These are phyloP conservation scores for Napeogenes inachia DNA, from an alignment of 2,888 invertebrate genomes.

Conservation along the genomic window DNA sequence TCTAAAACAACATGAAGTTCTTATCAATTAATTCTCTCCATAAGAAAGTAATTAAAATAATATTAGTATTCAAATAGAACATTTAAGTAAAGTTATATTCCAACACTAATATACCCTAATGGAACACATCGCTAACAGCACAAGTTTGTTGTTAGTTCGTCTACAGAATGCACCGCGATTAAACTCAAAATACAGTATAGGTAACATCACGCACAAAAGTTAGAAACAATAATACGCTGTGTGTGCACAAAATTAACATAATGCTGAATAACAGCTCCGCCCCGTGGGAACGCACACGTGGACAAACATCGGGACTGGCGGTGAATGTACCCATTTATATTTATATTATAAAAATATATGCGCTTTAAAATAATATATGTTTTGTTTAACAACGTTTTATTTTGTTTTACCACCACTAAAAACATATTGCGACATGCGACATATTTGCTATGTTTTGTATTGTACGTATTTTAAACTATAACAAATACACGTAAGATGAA, in stretches of 20 bases:
- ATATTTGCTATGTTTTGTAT: too few relatives aligned
- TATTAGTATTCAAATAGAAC: too few relatives aligned
- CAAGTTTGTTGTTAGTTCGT: constrained; percentile 13
- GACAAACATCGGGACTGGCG: constrained; percentile 51
- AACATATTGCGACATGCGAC: too few relatives aligned
- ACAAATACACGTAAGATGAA: too few relatives aligned
- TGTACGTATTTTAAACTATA: too few relatives aligned
- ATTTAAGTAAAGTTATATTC: too few relatives aligned
- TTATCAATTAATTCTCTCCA: too few relatives aligned
- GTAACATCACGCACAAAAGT: constrained; percentile 49
- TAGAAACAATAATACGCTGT: constrained; percentile 53
- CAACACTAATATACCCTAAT: neutral
- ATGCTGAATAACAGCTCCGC: constrained; percentile 57
- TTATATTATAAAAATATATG: constrained; percentile 20
- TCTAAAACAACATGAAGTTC: too few relatives aligned
- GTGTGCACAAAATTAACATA: constrained; percentile 65
- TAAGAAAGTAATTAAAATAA: too few relatives aligned
- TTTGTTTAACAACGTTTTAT: too few relatives aligned
- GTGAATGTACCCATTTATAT: constrained; percentile 24
- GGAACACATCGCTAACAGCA: constrained; percentile 4
- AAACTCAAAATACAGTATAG: constrained; percentile 34
- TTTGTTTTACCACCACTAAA: too few relatives aligned
- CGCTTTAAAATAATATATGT: too few relatives aligned
- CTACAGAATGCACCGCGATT: constrained; percentile 30
- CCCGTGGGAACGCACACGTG: constrained; percentile 66